phyloP scores from a whole-genome alignment of 2,888 invertebrate species.

The Hemithea aestivaria region DNA sequence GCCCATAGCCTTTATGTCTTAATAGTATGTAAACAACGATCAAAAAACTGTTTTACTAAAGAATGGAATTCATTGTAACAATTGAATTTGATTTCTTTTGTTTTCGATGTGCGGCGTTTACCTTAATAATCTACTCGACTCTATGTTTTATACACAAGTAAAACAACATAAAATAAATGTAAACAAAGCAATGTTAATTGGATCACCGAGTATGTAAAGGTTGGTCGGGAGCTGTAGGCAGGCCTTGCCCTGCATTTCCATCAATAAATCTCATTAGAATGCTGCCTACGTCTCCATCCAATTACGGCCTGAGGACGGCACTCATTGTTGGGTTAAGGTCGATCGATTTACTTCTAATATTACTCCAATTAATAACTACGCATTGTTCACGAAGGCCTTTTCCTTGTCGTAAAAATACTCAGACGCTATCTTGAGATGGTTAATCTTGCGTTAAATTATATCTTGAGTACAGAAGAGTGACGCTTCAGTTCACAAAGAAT shows the following conservation, averaged over 20 bases:
- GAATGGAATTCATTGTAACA: too few species aligned
- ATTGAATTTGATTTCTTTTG: too few species aligned
- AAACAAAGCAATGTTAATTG: constrained; percentile 6
- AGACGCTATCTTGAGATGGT: too few species aligned
- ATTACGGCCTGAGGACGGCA: constrained; percentile 46
- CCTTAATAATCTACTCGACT: too few species aligned
- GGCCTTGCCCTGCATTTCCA: constrained; percentile 43
- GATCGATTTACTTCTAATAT: constrained; percentile 26
- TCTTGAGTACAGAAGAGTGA: too few species aligned
- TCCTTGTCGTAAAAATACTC: background rate
- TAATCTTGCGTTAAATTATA: too few species aligned
- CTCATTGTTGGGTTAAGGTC: constrained; percentile 52
- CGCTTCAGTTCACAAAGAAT: too few species aligned
- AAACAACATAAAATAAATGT: background rate
- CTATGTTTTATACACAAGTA: too few species aligned
- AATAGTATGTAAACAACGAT: too few species aligned
- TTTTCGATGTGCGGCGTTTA: too few species aligned
- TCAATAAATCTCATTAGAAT: constrained; percentile 41
- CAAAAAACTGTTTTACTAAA: too few species aligned
- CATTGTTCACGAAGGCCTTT: constrained; percentile 13
- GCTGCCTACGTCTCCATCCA: constrained; percentile 34
- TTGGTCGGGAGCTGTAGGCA: constrained; percentile 6
- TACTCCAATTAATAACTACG: constrained; percentile 18
- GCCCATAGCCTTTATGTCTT: too few species aligned
- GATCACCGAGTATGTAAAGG: constrained; percentile 9